phyloP scores from a whole-genome alignment of 2,797 vertebrate species.

The Myotis planiceps region DNA sequence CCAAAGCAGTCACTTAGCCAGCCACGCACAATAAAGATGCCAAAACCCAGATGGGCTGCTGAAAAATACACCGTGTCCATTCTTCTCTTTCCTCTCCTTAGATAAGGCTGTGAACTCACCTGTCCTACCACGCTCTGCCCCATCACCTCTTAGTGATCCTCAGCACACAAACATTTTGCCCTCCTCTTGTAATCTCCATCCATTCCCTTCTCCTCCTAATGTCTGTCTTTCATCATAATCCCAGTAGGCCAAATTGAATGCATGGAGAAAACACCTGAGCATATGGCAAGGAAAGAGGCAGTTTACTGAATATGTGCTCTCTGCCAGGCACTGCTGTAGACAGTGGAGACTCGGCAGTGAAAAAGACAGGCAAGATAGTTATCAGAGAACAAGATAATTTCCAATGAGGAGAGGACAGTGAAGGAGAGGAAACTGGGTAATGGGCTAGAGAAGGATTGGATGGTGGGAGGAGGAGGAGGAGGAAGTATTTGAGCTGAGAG shows the following conservation, averaged over 20 bases:
- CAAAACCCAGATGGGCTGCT: background rate
- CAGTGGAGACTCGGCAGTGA: background rate
- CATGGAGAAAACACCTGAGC: background rate
- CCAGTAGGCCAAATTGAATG: background rate
- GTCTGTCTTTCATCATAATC: background rate
- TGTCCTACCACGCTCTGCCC: background rate
- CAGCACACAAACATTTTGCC: background rate
- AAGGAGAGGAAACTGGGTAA: background rate
- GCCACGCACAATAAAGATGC: background rate
- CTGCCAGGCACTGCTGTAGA: background rate
- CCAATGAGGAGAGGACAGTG: background rate
- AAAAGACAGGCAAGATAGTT: background rate
- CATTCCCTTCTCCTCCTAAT: background rate
- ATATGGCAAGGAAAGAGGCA: background rate
- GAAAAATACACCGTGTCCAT: background rate
- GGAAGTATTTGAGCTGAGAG: background rate
- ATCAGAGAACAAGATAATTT: background rate
- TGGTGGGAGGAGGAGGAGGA: background rate
- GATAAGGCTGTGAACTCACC: background rate
- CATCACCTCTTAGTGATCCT: background rate
- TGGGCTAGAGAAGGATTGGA: background rate
- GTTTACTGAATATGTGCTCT: background rate
- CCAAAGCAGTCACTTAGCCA: background rate
- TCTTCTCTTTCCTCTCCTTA: background rate
- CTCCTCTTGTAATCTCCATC: background rate